Percentiles rank a stretch among this genome's conserved stretches.
Evolutionary conservation across 2,797 vertebrate genomes (phyloP).

Genomic region (Falco peregrinus): DNA sequence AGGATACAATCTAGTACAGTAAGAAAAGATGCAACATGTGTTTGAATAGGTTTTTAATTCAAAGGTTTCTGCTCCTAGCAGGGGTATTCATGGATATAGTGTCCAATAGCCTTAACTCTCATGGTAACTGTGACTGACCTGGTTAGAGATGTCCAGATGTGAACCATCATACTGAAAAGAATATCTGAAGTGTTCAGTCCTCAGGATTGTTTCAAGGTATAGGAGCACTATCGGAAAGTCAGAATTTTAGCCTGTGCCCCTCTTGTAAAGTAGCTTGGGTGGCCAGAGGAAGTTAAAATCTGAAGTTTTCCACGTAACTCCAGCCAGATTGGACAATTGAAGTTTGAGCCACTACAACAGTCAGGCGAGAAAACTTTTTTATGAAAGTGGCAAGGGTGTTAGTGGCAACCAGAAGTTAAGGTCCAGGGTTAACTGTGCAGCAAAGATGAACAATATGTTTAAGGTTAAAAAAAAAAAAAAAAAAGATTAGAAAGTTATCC

Average conservation of each 20-base stretch:
- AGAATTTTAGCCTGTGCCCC: not conserved
- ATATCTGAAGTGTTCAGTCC: not conserved
- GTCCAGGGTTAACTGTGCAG: not conserved
- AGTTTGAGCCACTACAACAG: not conserved
- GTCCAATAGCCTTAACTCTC: not conserved
- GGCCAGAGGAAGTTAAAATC: not conserved
- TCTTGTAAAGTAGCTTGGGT: not conserved
- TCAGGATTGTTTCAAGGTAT: not conserved
- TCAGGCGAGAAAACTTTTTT: not conserved
- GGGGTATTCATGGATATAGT: not conserved
- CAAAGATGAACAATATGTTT: not conserved
- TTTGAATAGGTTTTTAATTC: not conserved
- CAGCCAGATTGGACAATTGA: not conserved
- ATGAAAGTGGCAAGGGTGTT: not conserved
- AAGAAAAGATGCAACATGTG: not conserved
- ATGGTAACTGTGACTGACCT: not conserved
- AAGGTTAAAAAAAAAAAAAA: not conserved
- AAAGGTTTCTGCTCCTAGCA: not conserved
- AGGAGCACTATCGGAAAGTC: not conserved
- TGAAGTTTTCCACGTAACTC: not conserved
- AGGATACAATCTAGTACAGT: not conserved
- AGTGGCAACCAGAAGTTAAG: not conserved
- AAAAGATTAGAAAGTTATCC: not conserved
- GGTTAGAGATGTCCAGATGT: not conserved
- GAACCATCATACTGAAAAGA: not conserved